phyloP scores from a whole-genome alignment of 2,113 vertebrate species.

The Cheirogaleus medius region DNA sequence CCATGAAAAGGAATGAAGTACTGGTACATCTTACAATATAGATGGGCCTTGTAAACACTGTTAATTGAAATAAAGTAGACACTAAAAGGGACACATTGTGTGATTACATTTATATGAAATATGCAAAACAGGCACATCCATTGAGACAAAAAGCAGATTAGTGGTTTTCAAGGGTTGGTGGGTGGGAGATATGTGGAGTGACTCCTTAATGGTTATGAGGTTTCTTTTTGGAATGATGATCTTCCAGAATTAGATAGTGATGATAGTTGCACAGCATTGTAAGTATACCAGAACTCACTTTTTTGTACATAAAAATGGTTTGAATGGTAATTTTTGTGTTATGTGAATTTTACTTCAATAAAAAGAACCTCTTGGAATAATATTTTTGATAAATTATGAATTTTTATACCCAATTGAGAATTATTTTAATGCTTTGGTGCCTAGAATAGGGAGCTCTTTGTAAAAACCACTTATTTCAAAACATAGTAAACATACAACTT shows the following conservation, averaged over 20 bases:
- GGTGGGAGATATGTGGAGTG: neutral
- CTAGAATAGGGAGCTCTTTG: neutral
- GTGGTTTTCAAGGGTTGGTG: neutral
- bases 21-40: neutral
- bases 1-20: neutral
- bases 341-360: neutral
- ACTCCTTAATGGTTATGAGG: neutral
- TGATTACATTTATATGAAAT: neutral
- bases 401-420: neutral
- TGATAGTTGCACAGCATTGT: neutral
- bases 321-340: neutral
- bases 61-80: neutral
- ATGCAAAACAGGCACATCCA: neutral
- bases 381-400: neutral
- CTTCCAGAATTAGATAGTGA: neutral
- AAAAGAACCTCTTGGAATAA: neutral
- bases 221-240: neutral
- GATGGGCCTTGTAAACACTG: neutral
- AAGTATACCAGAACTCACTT: neutral
- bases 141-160: neutral
- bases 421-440: neutral
- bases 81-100: neutral
- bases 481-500: neutral
- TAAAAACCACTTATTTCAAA: neutral
- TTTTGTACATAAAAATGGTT: neutral